phyloP scores from a whole-genome alignment of 37 sponge, comb jelly and placozoan genomes.

The Diacarnus erythraeanus region DNA sequence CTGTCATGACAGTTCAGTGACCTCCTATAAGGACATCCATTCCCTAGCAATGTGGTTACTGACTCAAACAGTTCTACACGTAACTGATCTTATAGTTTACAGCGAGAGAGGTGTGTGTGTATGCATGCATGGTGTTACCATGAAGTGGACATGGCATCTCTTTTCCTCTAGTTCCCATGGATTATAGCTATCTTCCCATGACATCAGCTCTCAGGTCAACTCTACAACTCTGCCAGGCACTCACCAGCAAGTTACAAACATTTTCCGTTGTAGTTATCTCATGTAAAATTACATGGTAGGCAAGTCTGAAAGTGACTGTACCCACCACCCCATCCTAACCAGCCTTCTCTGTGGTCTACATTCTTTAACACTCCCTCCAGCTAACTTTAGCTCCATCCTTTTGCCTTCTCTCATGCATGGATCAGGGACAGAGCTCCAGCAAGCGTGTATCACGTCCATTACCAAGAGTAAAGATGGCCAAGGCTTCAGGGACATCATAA shows the following conservation, averaged over 20 bases:
- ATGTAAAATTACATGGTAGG: too few species aligned
- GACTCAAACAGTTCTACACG: background rate
- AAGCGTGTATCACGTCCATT: background rate
- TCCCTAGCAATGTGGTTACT: background rate
- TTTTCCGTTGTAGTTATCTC: background rate
- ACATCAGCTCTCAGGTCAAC: background rate
- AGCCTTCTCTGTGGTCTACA: background rate
- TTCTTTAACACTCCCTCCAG: slow-evolving; percentile 4
- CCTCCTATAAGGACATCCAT: too few species aligned
- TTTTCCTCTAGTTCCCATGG: background rate
- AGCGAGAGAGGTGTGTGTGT: background rate
- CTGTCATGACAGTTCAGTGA: background rate
- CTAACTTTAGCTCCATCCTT: background rate
- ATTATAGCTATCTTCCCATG: slow-evolving; percentile 7
- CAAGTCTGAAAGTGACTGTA: background rate
- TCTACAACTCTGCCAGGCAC: background rate
- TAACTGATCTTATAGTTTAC: background rate
- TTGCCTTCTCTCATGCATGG: background rate
- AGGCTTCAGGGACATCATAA: slow-evolving; percentile 1
- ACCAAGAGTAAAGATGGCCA: background rate
- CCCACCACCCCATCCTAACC: background rate
- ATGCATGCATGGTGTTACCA: too few species aligned
- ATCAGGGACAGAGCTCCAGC: background rate
- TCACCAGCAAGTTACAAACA: background rate
- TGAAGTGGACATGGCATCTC: too few species aligned